A percentile compares a stretch with the other conserved stretches of the same genome.
phyloP scores from a whole-genome alignment of 2,888 invertebrate genomes.

The Diaprepes abbreviatus region DNA sequence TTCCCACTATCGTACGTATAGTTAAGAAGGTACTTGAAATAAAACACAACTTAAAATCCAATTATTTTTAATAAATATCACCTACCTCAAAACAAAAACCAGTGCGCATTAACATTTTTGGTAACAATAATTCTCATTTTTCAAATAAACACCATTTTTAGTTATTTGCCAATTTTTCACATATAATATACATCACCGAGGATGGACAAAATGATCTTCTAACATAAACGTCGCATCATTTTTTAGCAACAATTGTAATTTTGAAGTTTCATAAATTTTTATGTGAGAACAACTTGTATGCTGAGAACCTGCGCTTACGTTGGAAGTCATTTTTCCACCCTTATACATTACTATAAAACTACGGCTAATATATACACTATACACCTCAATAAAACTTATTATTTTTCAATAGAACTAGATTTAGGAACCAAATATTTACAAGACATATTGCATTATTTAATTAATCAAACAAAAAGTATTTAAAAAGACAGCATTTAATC shows the following conservation, averaged over 20 bases:
- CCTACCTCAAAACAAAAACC: slow-evolving; percentile 31
- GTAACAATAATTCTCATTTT: slow-evolving; percentile 35
- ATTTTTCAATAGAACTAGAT: slow-evolving; percentile 9
- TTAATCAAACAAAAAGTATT: neutral
- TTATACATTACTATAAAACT: no score
- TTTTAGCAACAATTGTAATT: no score
- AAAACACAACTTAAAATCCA: slow-evolving; percentile 23
- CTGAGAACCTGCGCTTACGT: no score
- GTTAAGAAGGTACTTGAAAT: slow-evolving; percentile 11
- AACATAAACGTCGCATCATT: no score
- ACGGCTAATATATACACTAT: slow-evolving; percentile 43
- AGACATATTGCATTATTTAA: slow-evolving; percentile 29
- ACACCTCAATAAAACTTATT: slow-evolving; percentile 36
- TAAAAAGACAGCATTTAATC: neutral
- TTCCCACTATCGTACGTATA: neutral
- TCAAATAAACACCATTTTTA: slow-evolving; percentile 2
- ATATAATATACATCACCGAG: slow-evolving; percentile 20
- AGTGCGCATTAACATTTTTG: slow-evolving; percentile 33
- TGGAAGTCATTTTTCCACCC: no score
- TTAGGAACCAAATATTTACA: slow-evolving; percentile 46
- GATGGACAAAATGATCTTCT: no score
- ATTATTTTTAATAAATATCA: slow-evolving; percentile 45
- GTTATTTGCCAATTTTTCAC: neutral
- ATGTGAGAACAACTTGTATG: no score
- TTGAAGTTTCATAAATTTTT: no score